Evolutionary conservation across 2,113 vertebrate species (phyloP), one percentile per base, ranked within the genome.

Genomic region (Myrmecophaga tridactyla): DNA sequence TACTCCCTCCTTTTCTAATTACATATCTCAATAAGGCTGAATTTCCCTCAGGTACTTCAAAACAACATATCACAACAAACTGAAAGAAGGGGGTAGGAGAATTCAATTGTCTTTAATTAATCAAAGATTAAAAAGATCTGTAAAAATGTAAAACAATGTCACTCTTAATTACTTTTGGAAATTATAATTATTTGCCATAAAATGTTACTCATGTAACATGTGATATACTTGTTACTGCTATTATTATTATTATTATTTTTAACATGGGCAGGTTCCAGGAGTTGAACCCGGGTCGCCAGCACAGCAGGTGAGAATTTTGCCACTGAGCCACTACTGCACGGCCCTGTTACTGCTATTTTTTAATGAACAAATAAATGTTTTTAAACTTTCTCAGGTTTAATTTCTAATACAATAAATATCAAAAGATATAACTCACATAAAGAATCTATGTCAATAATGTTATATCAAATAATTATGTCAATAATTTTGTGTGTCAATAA

Each of bases 371-470:
- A 27, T 89, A 91, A 80, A 36, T 25, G 39, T 90, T 72, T n/a
- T n/a, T n/a, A n/a, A n/a, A n/a, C n/a, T n/a, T 89, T 29, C 23
- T 81, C n/a, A 75, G 86, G 89, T 89, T 85, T 60, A 94, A 60
- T 62, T 78, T 90, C n/a, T 51, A 85, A 51, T 34, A 73, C 11
- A 72, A 34, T 62, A 48, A 43, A 23, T 25, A 72, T 72, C 18
- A 78, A 78, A 21, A 90, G 31, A 70, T 58, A 70, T n/a, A 70
- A 90, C 48, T 90, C 41, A 29, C 12, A 89, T 56, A 56, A 89
- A 58, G 46, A 83, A 94, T 20, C 6, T 56, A 18, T 56, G 53
- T 56, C 53, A 53, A 17, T 53, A 53, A 53, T 53, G 53, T 53
- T 53, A 53, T 53, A 4, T 53, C 53, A 53, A 53, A 53, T 2